Percentiles rank a stretch among this genome's conserved stretches.
Conservation (phyloP, 2,888 invertebrate species). For the Minunthozetes semirufus region DNA sequence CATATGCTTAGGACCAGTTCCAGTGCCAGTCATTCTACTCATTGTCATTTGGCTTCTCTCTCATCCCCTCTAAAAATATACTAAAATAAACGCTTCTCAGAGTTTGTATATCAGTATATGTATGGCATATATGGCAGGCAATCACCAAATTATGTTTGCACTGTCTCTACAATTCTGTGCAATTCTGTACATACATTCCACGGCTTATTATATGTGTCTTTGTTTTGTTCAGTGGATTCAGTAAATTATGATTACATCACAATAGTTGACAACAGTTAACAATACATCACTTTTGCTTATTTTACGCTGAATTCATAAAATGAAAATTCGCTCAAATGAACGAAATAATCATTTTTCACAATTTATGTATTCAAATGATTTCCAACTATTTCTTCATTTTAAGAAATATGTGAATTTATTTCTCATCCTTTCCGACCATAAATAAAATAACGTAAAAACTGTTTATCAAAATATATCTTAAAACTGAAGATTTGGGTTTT, state of each 20-base stretch:
- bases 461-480: too few species aligned
- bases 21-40: background rate
- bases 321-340: background rate
- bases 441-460: background rate
- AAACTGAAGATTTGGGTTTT: too few species aligned
- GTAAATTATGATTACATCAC: background rate
- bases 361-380: background rate
- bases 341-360: slow-evolving; percentile 24
- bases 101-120: slow-evolving; percentile 2
- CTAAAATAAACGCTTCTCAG: slow-evolving; percentile 6
- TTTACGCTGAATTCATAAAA: slow-evolving; percentile 11
- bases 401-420: slow-evolving; percentile 19
- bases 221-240: background rate
- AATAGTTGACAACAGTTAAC: background rate
- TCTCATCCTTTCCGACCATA: slow-evolving; percentile 2
- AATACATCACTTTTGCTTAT: background rate
- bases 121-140: background rate
- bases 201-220: background rate
- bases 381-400: background rate
- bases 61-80: slow-evolving; percentile 26
- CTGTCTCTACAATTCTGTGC: background rate
- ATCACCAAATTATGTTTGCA: slow-evolving; percentile 21
- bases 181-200: background rate
- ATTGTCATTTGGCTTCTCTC: slow-evolving; percentile 9
- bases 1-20: slow-evolving; percentile 1